phyloP scores from a whole-genome alignment of 1,140 invertebrate species.

The Pantala flavescens region DNA sequence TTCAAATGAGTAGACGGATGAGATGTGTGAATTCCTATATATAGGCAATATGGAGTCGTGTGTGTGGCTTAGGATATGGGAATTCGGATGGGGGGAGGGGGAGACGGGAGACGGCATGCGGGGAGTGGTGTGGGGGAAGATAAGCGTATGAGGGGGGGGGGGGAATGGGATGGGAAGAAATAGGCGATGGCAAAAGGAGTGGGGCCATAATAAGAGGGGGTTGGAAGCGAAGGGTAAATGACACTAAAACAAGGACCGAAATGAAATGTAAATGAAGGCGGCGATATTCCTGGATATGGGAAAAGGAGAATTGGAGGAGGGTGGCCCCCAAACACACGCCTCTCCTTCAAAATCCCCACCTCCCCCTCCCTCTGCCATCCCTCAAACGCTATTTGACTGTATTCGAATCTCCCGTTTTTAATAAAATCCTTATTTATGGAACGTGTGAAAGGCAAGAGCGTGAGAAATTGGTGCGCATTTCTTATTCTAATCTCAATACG shows the following conservation, averaged over 20 bases:
- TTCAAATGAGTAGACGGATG: background rate
- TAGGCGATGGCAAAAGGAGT: background rate
- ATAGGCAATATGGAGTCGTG: background rate
- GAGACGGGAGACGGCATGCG: background rate
- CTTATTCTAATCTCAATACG: too few relatives aligned
- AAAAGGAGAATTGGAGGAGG: background rate
- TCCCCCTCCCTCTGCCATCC: background rate
- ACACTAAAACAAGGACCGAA: slow-evolving; percentile 9
- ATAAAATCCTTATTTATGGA: too few relatives aligned
- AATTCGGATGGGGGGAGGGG: background rate
- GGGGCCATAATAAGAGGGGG: background rate
- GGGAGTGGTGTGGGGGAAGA: background rate
- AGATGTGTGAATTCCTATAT: background rate
- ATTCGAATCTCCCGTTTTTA: background rate
- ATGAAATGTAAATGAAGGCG: slow-evolving; percentile 6
- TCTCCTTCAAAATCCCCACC: background rate
- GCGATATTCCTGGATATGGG: slow-evolving; percentile 1
- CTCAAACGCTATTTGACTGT: background rate
- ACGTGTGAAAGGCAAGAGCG: too few relatives aligned
- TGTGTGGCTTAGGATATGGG: background rate
- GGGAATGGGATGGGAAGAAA: background rate
- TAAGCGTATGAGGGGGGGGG: background rate
- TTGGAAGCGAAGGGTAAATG: background rate
- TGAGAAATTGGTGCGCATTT: too few relatives aligned
- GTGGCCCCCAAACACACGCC: background rate